Base-by-base conservation (phyloP, 2,888 invertebrate genomes). In the Liposcelis brunnea region DNA sequence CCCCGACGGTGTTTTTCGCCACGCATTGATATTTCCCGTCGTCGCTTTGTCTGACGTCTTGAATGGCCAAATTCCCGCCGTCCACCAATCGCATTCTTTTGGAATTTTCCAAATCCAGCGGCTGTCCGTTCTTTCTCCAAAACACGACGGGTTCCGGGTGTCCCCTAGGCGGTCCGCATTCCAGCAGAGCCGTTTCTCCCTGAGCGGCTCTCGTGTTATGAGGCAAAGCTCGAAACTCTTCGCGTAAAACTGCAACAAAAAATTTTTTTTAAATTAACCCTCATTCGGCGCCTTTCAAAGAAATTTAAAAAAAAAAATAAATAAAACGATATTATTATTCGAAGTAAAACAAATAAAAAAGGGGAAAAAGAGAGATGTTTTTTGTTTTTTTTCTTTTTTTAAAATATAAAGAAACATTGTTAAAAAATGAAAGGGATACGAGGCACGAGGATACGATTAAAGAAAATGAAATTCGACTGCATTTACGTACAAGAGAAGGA, bases 161-260 rank as follows among this genome's bases (percentile, higher is more conserved):
- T 2, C 93, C 93, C 55, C 79, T 71, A 0, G 93, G 93, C 14
- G 91, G 87, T 8, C 78, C 77, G 61, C 93, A 93, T 63, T 89
- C 87, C 59, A 93, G 65, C 47, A 83, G 70, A 2, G 82, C 82
- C 49, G 81, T 81, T 57, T 86, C 85, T 8, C 87, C 90, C 52
- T 84, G 80, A 1, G 87, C 84, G 12, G 83, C 82, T 55, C 84
- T 75, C 12, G 80, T 77, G 52, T 82, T 80, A 52, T 80, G 80
- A 7, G 93, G 93, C 55, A 84, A 80, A 50, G 80, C 64, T 43
- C 87, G 77, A 61, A 93, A 93, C 52, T 91, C 90, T 58, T 90
- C 90, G 43, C 86, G 76, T 46, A 93, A 67, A 56, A 87, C 91
- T 85, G 71, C 47, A 67, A 70, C 47, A 58, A 26, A 26, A 26